These are phyloP conservation scores for Anarhynchus alexandrinus DNA, from an alignment of 2,113 vertebrate genomes.

Conservation along the genomic window DNA sequence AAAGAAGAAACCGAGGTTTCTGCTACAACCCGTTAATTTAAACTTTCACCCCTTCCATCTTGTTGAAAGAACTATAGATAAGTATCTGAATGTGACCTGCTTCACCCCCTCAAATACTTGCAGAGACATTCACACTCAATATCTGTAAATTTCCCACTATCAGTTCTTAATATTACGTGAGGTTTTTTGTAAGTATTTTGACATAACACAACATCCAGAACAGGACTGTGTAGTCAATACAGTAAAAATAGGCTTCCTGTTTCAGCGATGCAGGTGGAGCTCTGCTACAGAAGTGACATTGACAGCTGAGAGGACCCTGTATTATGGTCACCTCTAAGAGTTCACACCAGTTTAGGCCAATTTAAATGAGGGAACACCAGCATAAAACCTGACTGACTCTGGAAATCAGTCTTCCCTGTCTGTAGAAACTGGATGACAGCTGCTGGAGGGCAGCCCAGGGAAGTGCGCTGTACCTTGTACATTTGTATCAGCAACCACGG, in stretches of 20 bases:
- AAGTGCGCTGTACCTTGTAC: background rate
- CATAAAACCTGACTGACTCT: background rate
- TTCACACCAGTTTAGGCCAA: background rate
- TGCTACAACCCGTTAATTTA: background rate
- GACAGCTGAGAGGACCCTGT: background rate
- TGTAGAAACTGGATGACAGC: background rate
- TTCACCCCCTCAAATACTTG: background rate
- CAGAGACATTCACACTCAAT: background rate
- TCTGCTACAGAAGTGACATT: background rate
- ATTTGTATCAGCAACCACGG: accelerated
- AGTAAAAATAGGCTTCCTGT: background rate
- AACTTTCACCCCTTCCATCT: background rate
- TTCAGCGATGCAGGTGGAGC: background rate
- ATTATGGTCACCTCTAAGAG: background rate
- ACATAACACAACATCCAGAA: background rate
- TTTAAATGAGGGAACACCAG: background rate
- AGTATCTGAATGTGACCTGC: background rate
- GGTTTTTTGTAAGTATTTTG: background rate
- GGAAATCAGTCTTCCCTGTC: background rate
- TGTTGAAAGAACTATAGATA: background rate
- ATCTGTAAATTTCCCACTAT: background rate
- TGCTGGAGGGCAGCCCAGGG: background rate
- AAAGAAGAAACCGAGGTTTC: background rate
- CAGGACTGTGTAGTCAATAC: background rate
- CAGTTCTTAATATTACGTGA: accelerated